These are phyloP conservation scores for Cathartes aura DNA, from an alignment of 2,113 vertebrate species.

Conservation along the genomic window DNA sequence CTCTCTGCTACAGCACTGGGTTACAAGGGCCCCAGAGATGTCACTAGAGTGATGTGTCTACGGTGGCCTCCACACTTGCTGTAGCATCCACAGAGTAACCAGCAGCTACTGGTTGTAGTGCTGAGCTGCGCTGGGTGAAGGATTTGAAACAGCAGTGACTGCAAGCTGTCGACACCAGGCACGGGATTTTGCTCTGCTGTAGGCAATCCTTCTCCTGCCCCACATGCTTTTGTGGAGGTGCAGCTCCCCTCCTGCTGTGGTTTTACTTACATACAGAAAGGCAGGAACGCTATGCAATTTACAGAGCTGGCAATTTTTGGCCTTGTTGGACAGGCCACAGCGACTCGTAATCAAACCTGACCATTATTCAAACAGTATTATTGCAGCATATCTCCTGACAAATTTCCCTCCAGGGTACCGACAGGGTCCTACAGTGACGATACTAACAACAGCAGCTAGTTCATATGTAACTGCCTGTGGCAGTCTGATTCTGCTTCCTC, in stretches of 20 bases:
- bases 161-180: accelerated
- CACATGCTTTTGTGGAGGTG: accelerated
- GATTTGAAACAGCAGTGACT: neutral
- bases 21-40: neutral
- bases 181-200: neutral
- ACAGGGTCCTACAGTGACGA: neutral
- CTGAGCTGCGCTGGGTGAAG: neutral
- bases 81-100: neutral
- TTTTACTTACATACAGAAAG: neutral
- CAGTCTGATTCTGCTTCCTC: neutral
- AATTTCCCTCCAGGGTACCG: neutral
- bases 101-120: neutral
- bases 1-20: neutral
- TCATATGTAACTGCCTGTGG: neutral
- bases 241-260: neutral
- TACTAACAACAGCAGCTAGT: neutral
- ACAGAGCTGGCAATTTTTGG: neutral
- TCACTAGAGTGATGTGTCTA: neutral
- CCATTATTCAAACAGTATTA: neutral
- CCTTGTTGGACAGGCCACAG: neutral
- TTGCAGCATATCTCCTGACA: neutral
- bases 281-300: neutral
- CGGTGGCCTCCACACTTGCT: neutral
- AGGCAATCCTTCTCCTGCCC: neutral
- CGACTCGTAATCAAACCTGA: neutral